These are phyloP conservation scores for Pipistrellus pygmaeus DNA, from an alignment of 2,797 vertebrate genomes.

Conservation along the genomic window DNA sequence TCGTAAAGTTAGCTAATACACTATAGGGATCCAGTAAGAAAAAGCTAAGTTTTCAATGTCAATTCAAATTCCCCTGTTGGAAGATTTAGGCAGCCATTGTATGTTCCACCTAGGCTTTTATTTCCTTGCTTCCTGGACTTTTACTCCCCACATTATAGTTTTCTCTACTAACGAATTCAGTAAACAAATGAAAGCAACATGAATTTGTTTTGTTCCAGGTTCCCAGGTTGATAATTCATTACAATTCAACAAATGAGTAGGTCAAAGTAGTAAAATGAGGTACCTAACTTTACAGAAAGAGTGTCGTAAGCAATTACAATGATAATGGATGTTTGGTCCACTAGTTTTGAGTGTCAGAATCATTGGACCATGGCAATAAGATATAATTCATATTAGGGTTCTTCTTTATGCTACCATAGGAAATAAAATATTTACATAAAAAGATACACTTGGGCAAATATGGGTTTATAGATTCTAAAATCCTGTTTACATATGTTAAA, in stretches of 20 bases:
- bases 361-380: not conserved
- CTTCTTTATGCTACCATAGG: not conserved
- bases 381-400: not conserved
- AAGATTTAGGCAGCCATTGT: not conserved
- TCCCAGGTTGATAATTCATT: not conserved
- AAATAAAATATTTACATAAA: not conserved
- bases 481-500: not conserved
- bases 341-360: not conserved
- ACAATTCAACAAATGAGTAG: not conserved
- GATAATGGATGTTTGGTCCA: not conserved
- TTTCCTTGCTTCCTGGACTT: not conserved
- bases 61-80: not conserved
- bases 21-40: not conserved
- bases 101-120: not conserved
- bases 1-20: not conserved
- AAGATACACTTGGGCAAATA: not conserved
- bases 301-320: not conserved
- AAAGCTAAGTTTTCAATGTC: not conserved
- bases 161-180: constrained; percentile 5
- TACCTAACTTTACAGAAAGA: not conserved
- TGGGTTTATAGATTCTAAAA: not conserved
- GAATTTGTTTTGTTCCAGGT: not conserved
- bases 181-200: not conserved
- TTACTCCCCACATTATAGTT: not conserved
- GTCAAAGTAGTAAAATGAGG: not conserved